A percentile compares a stretch with the other conserved stretches of the same genome.
Evolutionary conservation across 2,797 vertebrate species (phyloP).

Genomic region (Tenualosa ilisha): DNA sequence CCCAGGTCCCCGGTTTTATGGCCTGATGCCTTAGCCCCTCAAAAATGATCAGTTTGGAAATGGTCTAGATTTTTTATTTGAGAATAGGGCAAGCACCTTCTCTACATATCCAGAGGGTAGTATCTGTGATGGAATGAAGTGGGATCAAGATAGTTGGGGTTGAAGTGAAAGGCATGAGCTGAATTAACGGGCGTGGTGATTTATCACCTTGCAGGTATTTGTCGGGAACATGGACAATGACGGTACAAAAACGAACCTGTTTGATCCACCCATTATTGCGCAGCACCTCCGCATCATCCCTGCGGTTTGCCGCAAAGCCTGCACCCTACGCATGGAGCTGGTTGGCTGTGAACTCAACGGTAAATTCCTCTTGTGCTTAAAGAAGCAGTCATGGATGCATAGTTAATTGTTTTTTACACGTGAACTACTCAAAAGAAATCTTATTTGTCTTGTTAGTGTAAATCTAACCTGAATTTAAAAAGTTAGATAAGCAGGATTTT

Average conservation of each 20-base stretch:
- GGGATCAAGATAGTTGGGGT: background rate
- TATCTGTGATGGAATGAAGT: background rate
- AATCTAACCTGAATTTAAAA: background rate
- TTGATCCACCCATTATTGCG: constrained; percentile 81
- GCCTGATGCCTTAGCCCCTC: too few relatives aligned
- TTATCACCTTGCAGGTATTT: constrained; percentile 76
- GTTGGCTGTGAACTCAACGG: constrained; percentile 94
- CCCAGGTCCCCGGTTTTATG: too few relatives aligned
- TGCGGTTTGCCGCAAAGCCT: constrained; percentile 79
- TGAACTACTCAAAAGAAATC: background rate
- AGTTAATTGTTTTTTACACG: too few relatives aligned
- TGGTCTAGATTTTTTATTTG: too few relatives aligned
- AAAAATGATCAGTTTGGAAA: too few relatives aligned
- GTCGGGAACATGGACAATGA: constrained; percentile 84
- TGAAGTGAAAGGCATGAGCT: background rate
- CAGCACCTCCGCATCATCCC: constrained; percentile 89
- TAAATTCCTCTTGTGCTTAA: constrained; percentile 63
- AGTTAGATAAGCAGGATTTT: background rate
- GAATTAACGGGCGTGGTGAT: background rate
- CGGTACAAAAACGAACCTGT: constrained; percentile 81
- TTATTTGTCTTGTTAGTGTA: background rate
- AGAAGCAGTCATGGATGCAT: background rate
- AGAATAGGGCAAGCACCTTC: too few relatives aligned
- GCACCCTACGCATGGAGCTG: constrained; percentile 92
- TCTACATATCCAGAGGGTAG: too few relatives aligned